These are phyloP conservation scores for Romanogobio albipinnatus DNA, from an alignment of 2,113 vertebrate species.

Conservation along the genomic window DNA sequence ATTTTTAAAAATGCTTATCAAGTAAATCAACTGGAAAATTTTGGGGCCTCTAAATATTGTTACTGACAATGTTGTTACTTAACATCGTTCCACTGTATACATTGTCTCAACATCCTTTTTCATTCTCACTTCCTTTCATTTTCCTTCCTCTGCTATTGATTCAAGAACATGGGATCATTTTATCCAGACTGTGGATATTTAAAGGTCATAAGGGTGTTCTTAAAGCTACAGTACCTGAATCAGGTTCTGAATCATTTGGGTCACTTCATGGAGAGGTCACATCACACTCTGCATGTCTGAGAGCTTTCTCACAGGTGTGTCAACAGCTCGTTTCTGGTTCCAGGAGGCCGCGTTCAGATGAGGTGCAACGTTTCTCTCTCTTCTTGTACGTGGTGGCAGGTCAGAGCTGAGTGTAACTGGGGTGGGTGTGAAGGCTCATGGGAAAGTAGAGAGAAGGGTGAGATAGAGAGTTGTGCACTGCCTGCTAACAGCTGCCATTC, in stretches of 20 bases:
- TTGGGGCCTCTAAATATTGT: neutral
- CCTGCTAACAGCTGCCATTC: constrained; percentile 58
- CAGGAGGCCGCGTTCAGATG: constrained; percentile 59
- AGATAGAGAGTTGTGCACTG: constrained; percentile 34
- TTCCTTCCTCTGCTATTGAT: neutral
- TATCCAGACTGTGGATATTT: neutral
- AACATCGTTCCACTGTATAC: neutral
- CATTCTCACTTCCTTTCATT: neutral
- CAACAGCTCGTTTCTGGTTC: neutral
- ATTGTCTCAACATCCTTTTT: neutral
- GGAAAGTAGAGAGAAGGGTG: constrained; percentile 38
- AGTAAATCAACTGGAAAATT: neutral
- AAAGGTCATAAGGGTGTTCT: neutral
- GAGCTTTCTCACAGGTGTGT: constrained; percentile 27
- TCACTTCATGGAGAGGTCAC: neutral
- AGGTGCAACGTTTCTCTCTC: constrained; percentile 26
- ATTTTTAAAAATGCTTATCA: neutral
- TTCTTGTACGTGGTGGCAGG: neutral
- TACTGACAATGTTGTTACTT: neutral
- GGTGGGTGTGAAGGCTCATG: constrained; percentile 42
- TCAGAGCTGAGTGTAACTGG: neutral
- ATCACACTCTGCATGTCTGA: constrained; percentile 2
- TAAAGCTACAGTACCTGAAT: neutral
- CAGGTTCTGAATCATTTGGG: neutral
- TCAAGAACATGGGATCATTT: neutral